phyloP scores from a whole-genome alignment of 1,140 invertebrate species.

The Cryptotermes secundus region DNA sequence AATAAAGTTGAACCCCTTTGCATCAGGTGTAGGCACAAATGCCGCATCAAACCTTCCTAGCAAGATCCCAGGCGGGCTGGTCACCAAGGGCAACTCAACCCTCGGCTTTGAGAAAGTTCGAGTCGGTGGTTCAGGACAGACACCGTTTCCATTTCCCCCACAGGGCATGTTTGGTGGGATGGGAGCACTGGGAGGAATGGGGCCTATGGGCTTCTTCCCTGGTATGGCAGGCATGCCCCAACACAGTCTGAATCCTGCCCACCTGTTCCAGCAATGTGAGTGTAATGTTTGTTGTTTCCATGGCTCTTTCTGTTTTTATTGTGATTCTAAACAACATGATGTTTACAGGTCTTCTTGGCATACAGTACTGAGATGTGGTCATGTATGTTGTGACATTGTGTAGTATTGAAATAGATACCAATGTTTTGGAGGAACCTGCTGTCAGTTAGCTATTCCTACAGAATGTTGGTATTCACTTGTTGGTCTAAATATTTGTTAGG shows the following conservation, averaged over 20 bases:
- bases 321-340: too few species aligned
- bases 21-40: slow-evolving; percentile 41
- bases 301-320: too few species aligned
- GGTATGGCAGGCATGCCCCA: slow-evolving; percentile 37
- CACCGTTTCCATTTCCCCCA: slow-evolving; percentile 34
- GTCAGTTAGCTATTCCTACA: too few species aligned
- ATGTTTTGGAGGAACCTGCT: too few species aligned
- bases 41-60: slow-evolving; percentile 33
- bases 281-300: slow-evolving; percentile 38
- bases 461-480: too few species aligned
- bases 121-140: slow-evolving; percentile 44
- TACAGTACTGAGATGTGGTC: too few species aligned
- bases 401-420: too few species aligned
- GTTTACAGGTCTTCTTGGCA: too few species aligned
- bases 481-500: too few species aligned
- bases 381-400: too few species aligned
- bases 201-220: slow-evolving; percentile 35
- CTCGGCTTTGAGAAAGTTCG: slow-evolving; percentile 53
- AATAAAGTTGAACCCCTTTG: too few species aligned
- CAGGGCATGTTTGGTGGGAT: slow-evolving; percentile 31
- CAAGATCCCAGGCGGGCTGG: slow-evolving; percentile 54
- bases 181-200: slow-evolving; percentile 33
- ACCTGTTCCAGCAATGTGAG: slow-evolving; percentile 77
- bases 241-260: slow-evolving; percentile 47
- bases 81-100: slow-evolving; percentile 50